These are phyloP conservation scores for Chamaetylas fuelleborni DNA, from an alignment of 2,113 vertebrate genomes.

Conservation along the genomic window DNA sequence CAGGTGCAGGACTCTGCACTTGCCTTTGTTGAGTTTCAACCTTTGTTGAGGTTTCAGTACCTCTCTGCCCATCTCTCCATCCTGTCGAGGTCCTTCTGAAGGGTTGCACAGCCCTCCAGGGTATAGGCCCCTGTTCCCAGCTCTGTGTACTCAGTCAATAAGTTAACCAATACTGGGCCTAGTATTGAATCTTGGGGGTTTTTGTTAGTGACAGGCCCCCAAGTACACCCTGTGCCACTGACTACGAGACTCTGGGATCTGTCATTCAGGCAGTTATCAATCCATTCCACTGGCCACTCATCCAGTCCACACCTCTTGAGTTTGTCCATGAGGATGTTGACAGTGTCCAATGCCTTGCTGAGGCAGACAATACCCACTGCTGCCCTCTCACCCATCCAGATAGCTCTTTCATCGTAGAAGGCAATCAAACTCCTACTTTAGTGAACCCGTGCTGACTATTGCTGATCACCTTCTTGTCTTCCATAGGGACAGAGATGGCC, in stretches of 20 bases:
- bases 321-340: neutral
- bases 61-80: neutral
- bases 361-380: neutral
- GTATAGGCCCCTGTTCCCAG: neutral
- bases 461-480: neutral
- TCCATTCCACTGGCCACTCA: neutral
- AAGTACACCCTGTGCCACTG: neutral
- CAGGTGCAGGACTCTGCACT: neutral
- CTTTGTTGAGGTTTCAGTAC: neutral
- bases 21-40: neutral
- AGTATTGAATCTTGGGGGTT: neutral
- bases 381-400: neutral
- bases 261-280: neutral
- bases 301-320: neutral
- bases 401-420: neutral
- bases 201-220: too few relatives aligned
- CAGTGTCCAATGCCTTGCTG: neutral
- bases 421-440: neutral
- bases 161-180: too few relatives aligned
- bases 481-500: neutral
- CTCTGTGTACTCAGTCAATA: neutral
- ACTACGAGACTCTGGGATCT: neutral
- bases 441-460: neutral
- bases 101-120: neutral
- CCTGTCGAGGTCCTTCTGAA: neutral